Evolutionary conservation across 2,113 vertebrate genomes (phyloP).

Genomic region (Eurystomus gularis): DNA sequence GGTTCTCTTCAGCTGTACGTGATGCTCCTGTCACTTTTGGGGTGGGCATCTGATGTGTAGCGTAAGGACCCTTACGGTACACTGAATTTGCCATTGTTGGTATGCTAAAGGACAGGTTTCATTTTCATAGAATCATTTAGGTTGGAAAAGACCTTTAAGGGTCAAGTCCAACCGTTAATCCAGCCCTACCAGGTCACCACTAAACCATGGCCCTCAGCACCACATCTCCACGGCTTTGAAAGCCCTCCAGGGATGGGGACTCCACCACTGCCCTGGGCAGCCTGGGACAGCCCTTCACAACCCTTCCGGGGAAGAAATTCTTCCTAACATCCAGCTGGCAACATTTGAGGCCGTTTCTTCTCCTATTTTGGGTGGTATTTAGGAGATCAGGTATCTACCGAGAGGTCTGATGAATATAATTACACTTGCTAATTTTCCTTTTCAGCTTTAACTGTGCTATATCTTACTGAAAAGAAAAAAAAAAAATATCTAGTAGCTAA

Average conservation of each 20-base stretch:
- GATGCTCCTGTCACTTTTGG: not conserved
- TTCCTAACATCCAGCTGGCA: not conserved
- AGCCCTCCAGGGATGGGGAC: not conserved
- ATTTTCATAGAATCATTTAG: not conserved
- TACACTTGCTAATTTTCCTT: not conserved
- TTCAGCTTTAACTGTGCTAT: not conserved
- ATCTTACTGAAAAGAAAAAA: not conserved
- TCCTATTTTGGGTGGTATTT: not conserved
- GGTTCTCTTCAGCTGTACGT: not conserved
- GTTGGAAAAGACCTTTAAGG: not conserved
- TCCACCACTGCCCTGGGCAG: not conserved
- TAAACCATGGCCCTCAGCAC: not conserved
- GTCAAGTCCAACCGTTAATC: not conserved
- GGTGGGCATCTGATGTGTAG: fast-evolving
- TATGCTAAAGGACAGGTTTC: not conserved
- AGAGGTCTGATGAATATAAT: not conserved
- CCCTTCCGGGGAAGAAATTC: not conserved
- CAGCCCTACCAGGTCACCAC: not conserved
- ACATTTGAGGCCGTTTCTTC: not conserved
- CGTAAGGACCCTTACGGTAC: not conserved
- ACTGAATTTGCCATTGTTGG: not conserved
- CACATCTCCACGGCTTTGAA: not conserved
- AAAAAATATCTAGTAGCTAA: not conserved
- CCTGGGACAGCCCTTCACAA: not conserved
- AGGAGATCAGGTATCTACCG: not conserved